Conservation (phyloP, 2,888 invertebrate genomes). For the Clitarchus hookeri region DNA sequence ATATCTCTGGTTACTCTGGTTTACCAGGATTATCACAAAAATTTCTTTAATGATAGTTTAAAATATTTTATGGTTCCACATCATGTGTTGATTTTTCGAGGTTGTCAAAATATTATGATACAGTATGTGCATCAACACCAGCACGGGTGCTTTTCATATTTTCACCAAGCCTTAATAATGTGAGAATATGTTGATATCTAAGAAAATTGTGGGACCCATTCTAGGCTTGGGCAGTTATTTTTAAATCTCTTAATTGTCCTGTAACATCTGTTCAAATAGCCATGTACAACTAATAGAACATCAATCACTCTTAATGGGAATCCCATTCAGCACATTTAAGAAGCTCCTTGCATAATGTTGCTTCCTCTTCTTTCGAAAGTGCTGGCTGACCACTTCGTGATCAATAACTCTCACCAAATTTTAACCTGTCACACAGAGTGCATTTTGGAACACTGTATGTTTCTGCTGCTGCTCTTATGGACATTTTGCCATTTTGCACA, state of each 20-base stretch:
- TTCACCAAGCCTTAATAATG: not conserved
- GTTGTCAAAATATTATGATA: slow-evolving; percentile 2
- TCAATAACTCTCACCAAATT: not conserved
- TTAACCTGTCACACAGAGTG: not conserved
- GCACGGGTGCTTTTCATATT: not conserved
- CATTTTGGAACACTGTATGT: not conserved
- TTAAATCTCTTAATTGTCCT: not conserved
- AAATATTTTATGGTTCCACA: slow-evolving; percentile 20
- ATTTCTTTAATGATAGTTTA: slow-evolving; percentile 34
- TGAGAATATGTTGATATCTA: not conserved
- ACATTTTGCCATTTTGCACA: not conserved
- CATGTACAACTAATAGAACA: not conserved
- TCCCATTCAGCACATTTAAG: slow-evolving; percentile 10
- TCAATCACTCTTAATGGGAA: slow-evolving; percentile 17
- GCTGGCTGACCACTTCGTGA: not conserved
- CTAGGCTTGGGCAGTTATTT: not conserved
- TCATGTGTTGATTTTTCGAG: not conserved
- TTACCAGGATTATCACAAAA: slow-evolving; percentile 25
- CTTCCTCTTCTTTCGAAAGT: slow-evolving; percentile 2
- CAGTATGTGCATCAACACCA: not conserved
- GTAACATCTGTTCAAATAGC: slow-evolving; percentile 11
- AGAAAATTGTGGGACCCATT: not conserved
- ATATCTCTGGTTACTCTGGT: slow-evolving; percentile 28
- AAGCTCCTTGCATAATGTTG: not conserved
- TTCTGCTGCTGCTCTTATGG: slow-evolving; percentile 12